Evolutionary conservation across 2,113 vertebrate genomes (phyloP), one percentile per base, ranked within the genome.

Genomic region (Larimichthys crocea): DNA sequence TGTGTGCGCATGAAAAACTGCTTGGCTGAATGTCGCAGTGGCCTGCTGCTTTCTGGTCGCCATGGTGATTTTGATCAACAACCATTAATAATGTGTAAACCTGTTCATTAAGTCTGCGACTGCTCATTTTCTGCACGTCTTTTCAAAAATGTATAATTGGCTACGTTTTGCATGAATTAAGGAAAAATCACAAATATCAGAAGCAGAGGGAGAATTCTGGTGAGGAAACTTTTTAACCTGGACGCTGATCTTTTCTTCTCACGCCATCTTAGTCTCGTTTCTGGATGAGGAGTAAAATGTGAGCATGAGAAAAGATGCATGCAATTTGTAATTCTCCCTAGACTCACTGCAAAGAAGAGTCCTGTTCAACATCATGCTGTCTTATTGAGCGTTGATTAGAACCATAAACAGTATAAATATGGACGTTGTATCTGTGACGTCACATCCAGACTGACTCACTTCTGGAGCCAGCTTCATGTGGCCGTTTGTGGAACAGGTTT

Each of bases 51-150:
- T 84, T 50, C 15, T 57, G 52, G 88, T 88, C 12, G 3, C 79
- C 83, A 74, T 86, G 80, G 83, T 75, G 71, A 89, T 89, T 79
- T 55, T 82, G 29, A 85, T 82, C 84, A 86, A 65, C 82, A 76
- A 50, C 24, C 67, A 61, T 70, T 70, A 81, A 88, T 73, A 72
- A 74, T 71, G 78, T 73, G 26, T 46, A 66, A 78, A 77, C 68
- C 84, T 76, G 59, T 68, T 79, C 55, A 79, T 75, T 74, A 72
- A 31, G 48, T n/a, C 57, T 71, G 74, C 19, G 22, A 40, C 71
- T 75, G 53, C 16, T 73, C 24, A 64, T 80, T 72, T 73, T 61
- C 42, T 10, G n/a, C 29, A 26, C 50, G 48, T 76, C 24, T 70
- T 73, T 52, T 24, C 12, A 1, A 59, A n/a, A 52, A 46, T 24